These are phyloP conservation scores for Myathropa florea DNA, from an alignment of 2,888 invertebrate species.

Conservation along the genomic window DNA sequence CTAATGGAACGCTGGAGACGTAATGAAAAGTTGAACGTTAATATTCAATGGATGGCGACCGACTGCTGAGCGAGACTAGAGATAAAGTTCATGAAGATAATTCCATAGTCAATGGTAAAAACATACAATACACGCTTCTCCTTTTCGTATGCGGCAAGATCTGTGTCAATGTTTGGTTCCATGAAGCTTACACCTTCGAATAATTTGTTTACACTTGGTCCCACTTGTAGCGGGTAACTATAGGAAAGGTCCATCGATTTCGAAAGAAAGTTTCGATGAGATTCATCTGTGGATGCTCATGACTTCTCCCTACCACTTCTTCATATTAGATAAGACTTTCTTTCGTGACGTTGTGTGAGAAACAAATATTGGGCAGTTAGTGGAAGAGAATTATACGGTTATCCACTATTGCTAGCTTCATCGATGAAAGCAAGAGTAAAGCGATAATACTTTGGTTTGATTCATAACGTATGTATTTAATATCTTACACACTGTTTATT, in stretches of 20 bases:
- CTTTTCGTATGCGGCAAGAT: not conserved
- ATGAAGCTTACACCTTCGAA: not conserved
- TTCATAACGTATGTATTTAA: not conserved
- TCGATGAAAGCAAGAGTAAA: slow-evolving; percentile 32
- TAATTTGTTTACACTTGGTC: not conserved
- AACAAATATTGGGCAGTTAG: slow-evolving; percentile 38
- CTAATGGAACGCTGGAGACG: not conserved
- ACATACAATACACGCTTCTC: not conserved
- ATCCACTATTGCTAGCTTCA: not conserved
- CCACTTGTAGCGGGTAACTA: not conserved
- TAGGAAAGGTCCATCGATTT: not conserved
- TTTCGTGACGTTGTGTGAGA: slow-evolving; percentile 25
- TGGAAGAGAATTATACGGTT: slow-evolving; percentile 2
- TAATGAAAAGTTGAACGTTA: slow-evolving; percentile 23
- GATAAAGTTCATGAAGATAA: not conserved
- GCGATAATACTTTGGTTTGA: not conserved
- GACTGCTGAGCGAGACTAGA: slow-evolving; percentile 30
- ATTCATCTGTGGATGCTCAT: slow-evolving; percentile 3
- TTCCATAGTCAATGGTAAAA: not conserved
- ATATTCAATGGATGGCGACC: slow-evolving; percentile 25
- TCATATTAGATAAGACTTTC: slow-evolving; percentile 28
- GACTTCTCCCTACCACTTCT: not conserved
- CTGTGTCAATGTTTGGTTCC: not conserved
- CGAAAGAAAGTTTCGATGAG: slow-evolving; percentile 40
- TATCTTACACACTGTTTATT: slow-evolving; percentile 17